phyloP scores from a whole-genome alignment of 53 echinoderm and acorn worm genomes.

The Luidia sarsii region DNA sequence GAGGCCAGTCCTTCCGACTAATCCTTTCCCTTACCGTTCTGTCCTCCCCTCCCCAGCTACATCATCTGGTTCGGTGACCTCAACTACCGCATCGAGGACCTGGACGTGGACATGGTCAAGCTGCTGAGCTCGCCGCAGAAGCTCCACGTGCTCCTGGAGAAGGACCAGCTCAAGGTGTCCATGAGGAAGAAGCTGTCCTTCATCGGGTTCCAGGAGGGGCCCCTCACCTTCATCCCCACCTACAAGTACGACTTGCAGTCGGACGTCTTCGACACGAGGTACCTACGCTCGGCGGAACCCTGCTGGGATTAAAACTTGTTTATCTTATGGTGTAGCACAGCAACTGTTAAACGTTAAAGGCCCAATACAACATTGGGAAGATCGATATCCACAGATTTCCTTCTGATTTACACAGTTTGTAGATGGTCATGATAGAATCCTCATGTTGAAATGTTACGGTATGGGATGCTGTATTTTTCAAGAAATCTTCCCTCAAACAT shows the following conservation, averaged over 20 bases:
- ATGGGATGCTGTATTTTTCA: too few species aligned
- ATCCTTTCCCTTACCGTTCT: not conserved
- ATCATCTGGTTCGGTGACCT: conserved; percentile 92
- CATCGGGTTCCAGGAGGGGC: conserved; percentile 76
- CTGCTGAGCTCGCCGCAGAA: conserved; percentile 68
- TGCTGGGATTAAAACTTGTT: too few species aligned
- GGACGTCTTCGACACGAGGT: conserved; percentile 82
- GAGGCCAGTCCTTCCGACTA: too few species aligned
- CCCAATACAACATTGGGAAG: too few species aligned
- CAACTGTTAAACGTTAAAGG: too few species aligned
- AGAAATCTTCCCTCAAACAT: too few species aligned
- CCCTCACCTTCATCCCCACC: conserved; percentile 79
- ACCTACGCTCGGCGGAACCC: too few species aligned
- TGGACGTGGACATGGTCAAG: conserved; percentile 71
- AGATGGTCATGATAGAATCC: too few species aligned
- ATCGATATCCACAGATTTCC: too few species aligned
- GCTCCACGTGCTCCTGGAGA: conserved; percentile 75
- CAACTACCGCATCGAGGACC: conserved; percentile 87
- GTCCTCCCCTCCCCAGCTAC: conserved; percentile 54
- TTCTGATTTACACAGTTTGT: too few species aligned
- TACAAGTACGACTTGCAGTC: conserved; percentile 83
- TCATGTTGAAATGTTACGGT: too few species aligned
- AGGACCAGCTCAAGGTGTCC: conserved; percentile 83
- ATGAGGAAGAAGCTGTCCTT: conserved; percentile 65
- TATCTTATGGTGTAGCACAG: too few species aligned